phyloP scores from a whole-genome alignment of 2,797 vertebrate species.

The Enteromius fasciolatus region DNA sequence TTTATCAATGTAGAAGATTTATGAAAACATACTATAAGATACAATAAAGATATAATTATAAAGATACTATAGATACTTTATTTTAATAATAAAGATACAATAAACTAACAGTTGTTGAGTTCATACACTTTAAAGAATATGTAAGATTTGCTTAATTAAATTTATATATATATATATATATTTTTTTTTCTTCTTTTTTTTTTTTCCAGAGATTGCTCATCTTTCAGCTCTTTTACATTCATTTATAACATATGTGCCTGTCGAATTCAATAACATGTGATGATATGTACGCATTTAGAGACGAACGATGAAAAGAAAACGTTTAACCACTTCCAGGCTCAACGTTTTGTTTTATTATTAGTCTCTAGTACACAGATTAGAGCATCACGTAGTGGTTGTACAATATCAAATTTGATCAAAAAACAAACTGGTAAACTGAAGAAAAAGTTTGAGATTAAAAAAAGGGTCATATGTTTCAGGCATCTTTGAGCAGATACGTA shows the following conservation, averaged over 20 bases:
- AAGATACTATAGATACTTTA: too few relatives aligned
- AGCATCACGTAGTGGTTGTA: neutral
- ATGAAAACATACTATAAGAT: neutral
- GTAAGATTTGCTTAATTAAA: neutral
- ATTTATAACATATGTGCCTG: neutral
- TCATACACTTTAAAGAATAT: neutral
- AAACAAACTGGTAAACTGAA: neutral
- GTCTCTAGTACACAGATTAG: neutral
- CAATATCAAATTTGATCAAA: neutral
- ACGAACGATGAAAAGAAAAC: neutral
- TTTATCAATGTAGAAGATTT: neutral
- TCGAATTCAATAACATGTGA: neutral
- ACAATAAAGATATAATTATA: too few relatives aligned
- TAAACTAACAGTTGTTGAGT: neutral
- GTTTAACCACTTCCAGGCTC: conserved; percentile 11
- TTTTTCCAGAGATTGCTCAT: neutral
- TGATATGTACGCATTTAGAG: neutral
- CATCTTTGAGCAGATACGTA: neutral
- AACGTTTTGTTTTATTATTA: conserved; percentile 10
- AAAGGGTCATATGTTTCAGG: neutral
- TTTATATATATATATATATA: too few relatives aligned
- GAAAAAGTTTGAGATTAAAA: neutral
- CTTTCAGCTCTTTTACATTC: neutral
- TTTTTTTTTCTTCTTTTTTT: neutral
- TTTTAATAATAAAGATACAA: too few relatives aligned